Base-by-base conservation (phyloP, 64 coral and sea anemone genomes). In the Montipora efflorescens region DNA sequence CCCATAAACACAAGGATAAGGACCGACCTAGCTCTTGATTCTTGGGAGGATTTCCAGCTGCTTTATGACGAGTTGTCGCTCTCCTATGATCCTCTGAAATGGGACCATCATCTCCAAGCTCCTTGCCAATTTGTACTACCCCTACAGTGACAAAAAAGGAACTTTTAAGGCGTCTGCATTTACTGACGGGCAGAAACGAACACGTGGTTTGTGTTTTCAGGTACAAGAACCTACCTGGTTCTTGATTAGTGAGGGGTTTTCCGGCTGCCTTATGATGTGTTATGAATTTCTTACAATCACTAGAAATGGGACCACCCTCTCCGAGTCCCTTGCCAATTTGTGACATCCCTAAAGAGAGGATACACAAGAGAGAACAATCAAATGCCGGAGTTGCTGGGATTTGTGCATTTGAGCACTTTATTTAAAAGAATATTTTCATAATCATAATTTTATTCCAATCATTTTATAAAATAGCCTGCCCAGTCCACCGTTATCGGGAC, bases 71-170 rank as follows among this genome's bases (percentile, higher is more conserved):
- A 6, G 82, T 48, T 5, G 36, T 70, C 5, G 43, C 18, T 62
- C 46, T 70, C 59, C 64, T 68, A 20, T 61, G 69, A 5, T 85
- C 64, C n/a, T 62, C 82, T 46, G 59, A 69, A 69, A 85, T 44
- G 2, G 64, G 36, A 8, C 12, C 64, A 4, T 50, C 82, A 5
- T 85, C 82, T 85, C 62, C 45, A 22, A 68, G 45, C 1, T 62
- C 82, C 82, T 69, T 85, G 10, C 61, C 82, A 69, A 85, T 85
- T 85, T 85, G 61, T 2, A 70, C 82, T 50, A 85, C 69, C 2
- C 64, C 82, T 85, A 85, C 16, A 48, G 2, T 7, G 46, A 85
- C 15, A 49, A 68, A 22, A 5, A 5, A 3, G 1, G 7, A 2
- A 0, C 8, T 50, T 49, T 5, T 13, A 19, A 25, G 74, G 4